phyloP scores from a whole-genome alignment of 2,113 vertebrate genomes.

The Amblyornis subalaris region DNA sequence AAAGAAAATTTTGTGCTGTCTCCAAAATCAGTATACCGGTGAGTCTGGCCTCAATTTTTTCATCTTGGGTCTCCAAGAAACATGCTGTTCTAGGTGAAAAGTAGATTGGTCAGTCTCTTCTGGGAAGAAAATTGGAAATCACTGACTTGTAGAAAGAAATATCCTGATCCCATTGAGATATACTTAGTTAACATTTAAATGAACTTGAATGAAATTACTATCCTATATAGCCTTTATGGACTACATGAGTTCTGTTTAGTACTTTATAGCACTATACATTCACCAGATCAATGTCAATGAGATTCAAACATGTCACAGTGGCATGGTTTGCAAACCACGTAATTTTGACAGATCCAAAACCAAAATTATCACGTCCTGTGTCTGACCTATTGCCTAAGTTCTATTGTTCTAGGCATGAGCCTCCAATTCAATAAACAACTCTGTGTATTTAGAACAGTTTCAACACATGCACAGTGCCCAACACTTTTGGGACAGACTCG shows the following conservation, averaged over 20 bases:
- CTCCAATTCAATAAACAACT: neutral
- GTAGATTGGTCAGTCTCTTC: accelerated
- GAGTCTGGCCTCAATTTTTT: neutral
- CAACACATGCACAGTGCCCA: neutral
- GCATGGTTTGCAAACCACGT: accelerated
- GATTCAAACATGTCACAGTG: neutral
- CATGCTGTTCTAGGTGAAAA: neutral
- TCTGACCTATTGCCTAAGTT: neutral
- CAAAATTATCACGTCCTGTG: neutral
- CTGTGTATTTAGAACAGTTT: neutral
- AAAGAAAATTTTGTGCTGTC: neutral
- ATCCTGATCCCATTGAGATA: neutral
- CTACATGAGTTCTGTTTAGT: neutral
- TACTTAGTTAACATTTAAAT: neutral
- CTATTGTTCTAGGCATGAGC: neutral
- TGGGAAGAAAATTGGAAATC: neutral
- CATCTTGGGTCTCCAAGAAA: neutral
- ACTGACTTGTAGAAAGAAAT: neutral
- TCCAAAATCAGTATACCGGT: neutral
- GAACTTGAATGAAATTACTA: neutral
- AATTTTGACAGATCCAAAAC: neutral
- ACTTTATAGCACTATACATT: neutral
- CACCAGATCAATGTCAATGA: neutral
- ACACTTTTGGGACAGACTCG: neutral
- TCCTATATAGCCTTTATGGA: neutral